Evolutionary conservation across 1,140 invertebrate genomes (phyloP).

Genomic region (Calephelis nemesis): DNA sequence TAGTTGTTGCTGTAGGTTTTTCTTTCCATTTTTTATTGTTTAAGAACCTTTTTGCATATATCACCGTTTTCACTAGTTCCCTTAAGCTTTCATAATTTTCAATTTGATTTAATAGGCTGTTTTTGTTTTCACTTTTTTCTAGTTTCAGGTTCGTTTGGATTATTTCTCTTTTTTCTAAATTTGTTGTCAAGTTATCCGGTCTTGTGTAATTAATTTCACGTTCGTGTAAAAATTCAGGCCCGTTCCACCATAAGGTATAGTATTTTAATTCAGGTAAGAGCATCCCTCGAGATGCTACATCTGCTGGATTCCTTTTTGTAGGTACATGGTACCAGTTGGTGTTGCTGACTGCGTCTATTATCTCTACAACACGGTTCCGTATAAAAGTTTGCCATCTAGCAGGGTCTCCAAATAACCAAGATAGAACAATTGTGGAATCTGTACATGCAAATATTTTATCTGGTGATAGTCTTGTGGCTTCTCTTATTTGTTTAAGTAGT

Average conservation of each 20-base stretch:
- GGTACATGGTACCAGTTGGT: constrained; percentile 8
- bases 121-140: not conserved
- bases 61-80: not conserved
- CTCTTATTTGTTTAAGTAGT: constrained; percentile 40
- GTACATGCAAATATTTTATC: constrained; percentile 50
- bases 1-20: not conserved
- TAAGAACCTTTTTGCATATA: not conserved
- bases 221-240: not conserved
- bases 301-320: constrained; percentile 17
- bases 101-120: not conserved
- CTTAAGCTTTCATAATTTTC: not conserved
- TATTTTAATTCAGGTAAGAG: not conserved
- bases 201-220: not conserved
- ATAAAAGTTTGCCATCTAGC: constrained; percentile 31
- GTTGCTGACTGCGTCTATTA: not conserved
- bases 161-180: not conserved
- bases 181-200: not conserved
- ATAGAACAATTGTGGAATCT: constrained; percentile 63
- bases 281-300: constrained; percentile 13
- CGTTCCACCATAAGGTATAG: not conserved
- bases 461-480: constrained; percentile 27
- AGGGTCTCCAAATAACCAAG: constrained; percentile 47
- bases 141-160: not conserved
- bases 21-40: not conserved
- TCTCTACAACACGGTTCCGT: constrained; percentile 27